Conservation (phyloP, 2,888 invertebrate species). For the Agrochola macilenta region DNA sequence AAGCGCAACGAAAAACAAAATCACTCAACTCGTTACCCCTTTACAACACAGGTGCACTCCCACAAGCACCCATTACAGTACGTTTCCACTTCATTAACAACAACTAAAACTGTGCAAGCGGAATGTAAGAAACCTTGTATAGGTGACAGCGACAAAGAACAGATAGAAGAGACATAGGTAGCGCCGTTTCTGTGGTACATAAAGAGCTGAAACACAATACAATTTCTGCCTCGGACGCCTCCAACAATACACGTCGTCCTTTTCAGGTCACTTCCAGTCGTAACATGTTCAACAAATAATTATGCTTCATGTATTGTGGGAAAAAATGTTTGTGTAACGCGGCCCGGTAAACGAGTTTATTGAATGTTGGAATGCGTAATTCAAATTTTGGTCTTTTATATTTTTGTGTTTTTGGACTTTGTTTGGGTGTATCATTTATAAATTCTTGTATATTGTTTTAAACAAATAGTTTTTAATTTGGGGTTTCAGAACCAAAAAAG, state of each 20-base stretch:
- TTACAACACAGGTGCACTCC: slow-evolving; percentile 44
- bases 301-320: slow-evolving; percentile 76
- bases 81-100: slow-evolving; percentile 62
- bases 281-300: slow-evolving; percentile 85
- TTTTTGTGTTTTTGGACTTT: background rate
- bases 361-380: slow-evolving; percentile 55
- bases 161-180: slow-evolving; percentile 70
- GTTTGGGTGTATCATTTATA: background rate
- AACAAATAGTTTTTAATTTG: background rate
- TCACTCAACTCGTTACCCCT: slow-evolving; percentile 29
- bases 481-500: background rate
- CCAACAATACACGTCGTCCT: slow-evolving; percentile 83
- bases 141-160: slow-evolving; percentile 82
- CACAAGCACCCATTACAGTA: slow-evolving; percentile 30
- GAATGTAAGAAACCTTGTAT: slow-evolving; percentile 70
- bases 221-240: slow-evolving; percentile 85
- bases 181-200: slow-evolving; percentile 77
- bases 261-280: slow-evolving; percentile 87
- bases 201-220: slow-evolving; percentile 84
- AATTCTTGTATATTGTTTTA: background rate
- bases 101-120: slow-evolving; percentile 64
- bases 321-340: slow-evolving; percentile 72
- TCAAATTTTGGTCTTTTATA: slow-evolving; percentile 1
- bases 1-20: slow-evolving; percentile 18
- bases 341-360: slow-evolving; percentile 50